phyloP scores from a whole-genome alignment of 2,888 invertebrate genomes.

The Aleiodes alternator region DNA sequence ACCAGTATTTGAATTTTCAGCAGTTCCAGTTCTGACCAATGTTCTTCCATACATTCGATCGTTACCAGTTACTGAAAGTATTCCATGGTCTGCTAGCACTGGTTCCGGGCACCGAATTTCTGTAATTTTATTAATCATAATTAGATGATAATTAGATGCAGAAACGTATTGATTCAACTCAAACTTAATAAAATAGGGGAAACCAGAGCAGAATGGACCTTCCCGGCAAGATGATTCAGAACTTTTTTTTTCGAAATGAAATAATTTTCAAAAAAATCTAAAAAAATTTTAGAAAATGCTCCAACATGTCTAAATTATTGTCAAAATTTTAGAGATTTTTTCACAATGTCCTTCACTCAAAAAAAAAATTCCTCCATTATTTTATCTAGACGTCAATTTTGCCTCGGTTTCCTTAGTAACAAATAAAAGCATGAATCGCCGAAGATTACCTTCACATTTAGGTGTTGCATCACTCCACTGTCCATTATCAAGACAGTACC shows the following conservation, averaged over 20 bases:
- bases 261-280: no score
- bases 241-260: no score
- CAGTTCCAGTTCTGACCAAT: conserved; percentile 82
- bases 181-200: not conserved
- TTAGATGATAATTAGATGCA: conserved; percentile 5
- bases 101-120: conserved; percentile 94
- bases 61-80: conserved; percentile 92
- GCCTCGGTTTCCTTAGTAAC: no score
- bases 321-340: no score
- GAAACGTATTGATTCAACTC: not conserved
- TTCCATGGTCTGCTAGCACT: conserved; percentile 87
- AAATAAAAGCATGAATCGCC: not conserved
- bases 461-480: conserved; percentile 91
- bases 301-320: no score
- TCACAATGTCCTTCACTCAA: no score
- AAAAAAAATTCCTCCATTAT: no score
- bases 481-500: conserved; percentile 85
- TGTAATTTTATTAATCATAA: conserved; percentile 69
- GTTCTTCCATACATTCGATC: conserved; percentile 93
- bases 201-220: no score
- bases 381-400: no score
- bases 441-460: conserved; percentile 87
- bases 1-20: conserved; percentile 81
- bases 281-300: no score
- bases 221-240: no score